Evolutionary conservation across 2,888 invertebrate genomes (phyloP).

Genomic region (Macaria notata): DNA sequence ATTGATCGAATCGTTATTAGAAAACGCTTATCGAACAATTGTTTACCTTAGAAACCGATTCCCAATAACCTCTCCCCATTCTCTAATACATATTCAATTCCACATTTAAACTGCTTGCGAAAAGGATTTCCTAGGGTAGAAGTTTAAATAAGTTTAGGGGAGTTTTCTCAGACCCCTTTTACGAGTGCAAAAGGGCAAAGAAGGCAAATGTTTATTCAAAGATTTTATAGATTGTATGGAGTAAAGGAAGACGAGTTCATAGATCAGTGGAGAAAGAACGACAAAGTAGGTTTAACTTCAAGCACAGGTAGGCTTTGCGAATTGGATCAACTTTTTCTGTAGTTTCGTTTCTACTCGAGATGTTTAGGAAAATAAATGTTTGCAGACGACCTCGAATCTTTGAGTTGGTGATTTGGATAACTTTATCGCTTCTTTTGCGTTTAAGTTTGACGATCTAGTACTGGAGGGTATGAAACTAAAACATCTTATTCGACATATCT

Average conservation of each 20-base stretch:
- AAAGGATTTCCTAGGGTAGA: conserved; percentile 79
- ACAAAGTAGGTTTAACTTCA: conserved; percentile 30
- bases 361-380: conserved; percentile 15
- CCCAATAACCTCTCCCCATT: conserved; percentile 54
- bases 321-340: conserved; percentile 30
- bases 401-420: conserved; percentile 1
- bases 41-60: conserved; percentile 55
- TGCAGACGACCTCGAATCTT: conserved; percentile 1
- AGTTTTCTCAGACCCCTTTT: conserved; percentile 75
- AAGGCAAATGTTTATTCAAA: conserved; percentile 80
- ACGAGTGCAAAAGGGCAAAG: conserved; percentile 78
- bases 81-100: conserved; percentile 76
- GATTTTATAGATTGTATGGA: conserved; percentile 73
- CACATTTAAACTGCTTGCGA: conserved; percentile 73
- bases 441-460: too few relatives aligned
- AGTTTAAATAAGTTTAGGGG: conserved; percentile 80
- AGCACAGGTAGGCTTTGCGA: conserved; percentile 29
- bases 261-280: conserved; percentile 37
- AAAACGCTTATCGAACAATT: conserved; percentile 43
- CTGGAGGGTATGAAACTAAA: too few relatives aligned
- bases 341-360: conserved; percentile 11
- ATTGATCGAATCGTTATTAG: conserved; percentile 23
- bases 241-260: conserved; percentile 53
- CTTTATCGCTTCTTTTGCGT: neutral
- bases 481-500: too few relatives aligned